Conservation (phyloP, 2,797 vertebrate species). For the Acridotheres tristis region DNA sequence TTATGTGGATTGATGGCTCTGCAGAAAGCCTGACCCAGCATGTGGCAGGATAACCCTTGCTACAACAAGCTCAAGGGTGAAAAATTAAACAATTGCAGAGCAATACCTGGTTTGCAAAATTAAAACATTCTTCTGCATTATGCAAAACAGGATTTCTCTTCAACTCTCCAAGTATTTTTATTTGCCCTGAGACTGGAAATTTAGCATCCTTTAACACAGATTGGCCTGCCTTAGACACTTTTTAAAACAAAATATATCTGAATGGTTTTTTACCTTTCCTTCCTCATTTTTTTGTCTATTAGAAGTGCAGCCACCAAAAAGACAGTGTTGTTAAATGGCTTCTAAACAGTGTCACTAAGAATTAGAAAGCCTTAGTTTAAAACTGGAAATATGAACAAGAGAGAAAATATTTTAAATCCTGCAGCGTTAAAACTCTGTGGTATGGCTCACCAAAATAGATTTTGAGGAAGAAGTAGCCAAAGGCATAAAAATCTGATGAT, state of each 20-base stretch:
- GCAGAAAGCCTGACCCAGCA: background rate
- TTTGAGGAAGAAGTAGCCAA: background rate
- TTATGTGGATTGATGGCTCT: background rate
- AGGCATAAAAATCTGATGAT: background rate
- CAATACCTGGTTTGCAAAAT: background rate
- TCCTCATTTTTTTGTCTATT: background rate
- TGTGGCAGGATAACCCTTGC: background rate
- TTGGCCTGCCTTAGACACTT: background rate
- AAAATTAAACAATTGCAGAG: background rate
- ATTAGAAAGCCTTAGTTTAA: background rate
- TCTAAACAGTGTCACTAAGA: background rate
- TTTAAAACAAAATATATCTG: background rate
- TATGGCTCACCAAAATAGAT: background rate
- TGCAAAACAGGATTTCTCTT: background rate
- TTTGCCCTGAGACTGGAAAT: background rate
- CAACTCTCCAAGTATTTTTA: background rate
- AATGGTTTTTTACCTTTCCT: background rate
- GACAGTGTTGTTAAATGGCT: background rate
- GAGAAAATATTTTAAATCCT: background rate
- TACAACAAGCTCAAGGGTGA: background rate
- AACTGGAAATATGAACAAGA: background rate
- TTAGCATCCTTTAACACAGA: background rate
- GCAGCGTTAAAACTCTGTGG: background rate
- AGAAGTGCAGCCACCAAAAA: background rate
- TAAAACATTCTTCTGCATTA: background rate